Evolutionary conservation across 2,113 vertebrate species (phyloP).

Genomic region (Mirounga angustirostris): DNA sequence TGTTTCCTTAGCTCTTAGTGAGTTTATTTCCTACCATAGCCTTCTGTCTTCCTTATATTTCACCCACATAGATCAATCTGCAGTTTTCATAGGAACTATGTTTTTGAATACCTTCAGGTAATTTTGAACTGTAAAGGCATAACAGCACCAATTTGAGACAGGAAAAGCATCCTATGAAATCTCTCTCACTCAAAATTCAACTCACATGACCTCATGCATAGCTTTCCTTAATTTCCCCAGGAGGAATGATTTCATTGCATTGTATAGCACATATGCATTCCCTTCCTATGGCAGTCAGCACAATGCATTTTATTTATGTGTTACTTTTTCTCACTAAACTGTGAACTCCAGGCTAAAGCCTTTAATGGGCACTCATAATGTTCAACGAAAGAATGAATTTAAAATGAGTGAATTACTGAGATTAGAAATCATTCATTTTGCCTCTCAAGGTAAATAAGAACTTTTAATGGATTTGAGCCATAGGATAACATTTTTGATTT

Average conservation of each 20-base stretch:
- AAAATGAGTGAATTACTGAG: not conserved
- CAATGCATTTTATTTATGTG: not conserved
- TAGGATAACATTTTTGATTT: not conserved
- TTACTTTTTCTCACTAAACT: not conserved
- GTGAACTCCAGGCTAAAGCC: not conserved
- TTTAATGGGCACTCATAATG: not conserved
- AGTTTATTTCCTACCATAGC: not conserved
- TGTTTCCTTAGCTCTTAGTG: not conserved
- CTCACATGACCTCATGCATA: not conserved
- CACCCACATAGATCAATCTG: not conserved
- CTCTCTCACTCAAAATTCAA: not conserved
- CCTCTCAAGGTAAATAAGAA: not conserved
- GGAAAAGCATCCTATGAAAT: not conserved
- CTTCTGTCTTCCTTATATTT: not conserved
- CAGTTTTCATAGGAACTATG: not conserved
- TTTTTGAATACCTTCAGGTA: not conserved
- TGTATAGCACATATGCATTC: not conserved
- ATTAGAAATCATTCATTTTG: not conserved
- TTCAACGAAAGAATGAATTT: not conserved
- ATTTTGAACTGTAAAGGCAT: not conserved
- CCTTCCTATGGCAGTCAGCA: not conserved
- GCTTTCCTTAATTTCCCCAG: not conserved
- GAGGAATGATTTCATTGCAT: not conserved
- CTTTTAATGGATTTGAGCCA: not conserved
- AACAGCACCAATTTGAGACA: not conserved